Base-by-base conservation (phyloP, 2,113 vertebrate species). In the Natator depressus region DNA sequence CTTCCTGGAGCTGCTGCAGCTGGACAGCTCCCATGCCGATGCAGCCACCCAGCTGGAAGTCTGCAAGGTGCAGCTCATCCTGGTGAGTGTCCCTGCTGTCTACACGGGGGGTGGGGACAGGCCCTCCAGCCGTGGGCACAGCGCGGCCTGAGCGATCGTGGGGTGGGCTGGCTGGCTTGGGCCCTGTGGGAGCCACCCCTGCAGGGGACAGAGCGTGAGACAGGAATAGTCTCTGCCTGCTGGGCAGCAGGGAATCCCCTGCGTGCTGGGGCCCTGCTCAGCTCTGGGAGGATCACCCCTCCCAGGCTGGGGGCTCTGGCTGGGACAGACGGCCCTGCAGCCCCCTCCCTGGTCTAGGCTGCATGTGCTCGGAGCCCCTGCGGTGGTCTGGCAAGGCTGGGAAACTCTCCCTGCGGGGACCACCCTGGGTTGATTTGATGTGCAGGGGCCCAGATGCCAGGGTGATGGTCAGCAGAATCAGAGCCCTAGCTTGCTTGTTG, bases 1-100 rank as follows among this genome's bases (percentile, higher is more conserved):
- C 31, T 99, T 99, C 19, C 96, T 96, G 91, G 97, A 99, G 27
- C 98, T 99, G 81, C 89, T 99, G 91, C 96, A 14, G 46, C 87
- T 95, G 53, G 97, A 99, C 0, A 49, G 90, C 1, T 81, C 96
- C 5, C 97, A 98, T 1, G 27, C 55, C 0, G 99, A 99, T 1
- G 98, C 98, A 0, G 94, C 89, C 0, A 80, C 95, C 6, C 99
- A 99, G 96, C 97, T 99, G 31, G 97, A 98, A 86, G 94, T 89
- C 17, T 99, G 99, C 5, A 97, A 98, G 84, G 97, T 97, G 46
- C 98, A 98, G 51, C 97, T 98, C 4, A 96, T 98, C 96, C 97
- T 98, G 97, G 87, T 96, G 84, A 95, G 94, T 35, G 5, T 57
- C 22, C 47, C 35, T 50, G 46, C 12, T 7, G 10, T 5, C 29